phyloP scores from a whole-genome alignment of 2,888 invertebrate genomes.

The Tineola bisselliella region DNA sequence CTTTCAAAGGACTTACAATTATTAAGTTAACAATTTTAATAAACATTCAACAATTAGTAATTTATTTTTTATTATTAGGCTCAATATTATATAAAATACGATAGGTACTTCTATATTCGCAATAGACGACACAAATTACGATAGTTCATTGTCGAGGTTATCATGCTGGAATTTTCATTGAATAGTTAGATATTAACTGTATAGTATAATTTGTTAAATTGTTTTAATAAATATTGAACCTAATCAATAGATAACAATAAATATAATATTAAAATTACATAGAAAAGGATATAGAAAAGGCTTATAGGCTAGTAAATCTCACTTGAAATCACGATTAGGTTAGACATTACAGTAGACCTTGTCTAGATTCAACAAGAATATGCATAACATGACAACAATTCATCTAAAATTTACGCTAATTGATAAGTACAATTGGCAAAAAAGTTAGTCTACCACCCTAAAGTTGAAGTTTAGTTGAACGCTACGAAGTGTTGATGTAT shows the following conservation, averaged over 20 bases:
- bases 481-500: too few species aligned
- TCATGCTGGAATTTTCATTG: too few species aligned
- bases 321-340: constrained; percentile 60
- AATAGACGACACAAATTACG: too few species aligned
- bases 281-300: constrained; percentile 65
- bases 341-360: constrained; percentile 25
- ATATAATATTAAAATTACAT: constrained; percentile 57
- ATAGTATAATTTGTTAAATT: too few species aligned
- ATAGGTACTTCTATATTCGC: too few species aligned
- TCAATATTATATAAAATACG: not conserved
- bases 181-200: too few species aligned
- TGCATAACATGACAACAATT: not conserved
- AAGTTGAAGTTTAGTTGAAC: too few species aligned
- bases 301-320: constrained; percentile 50
- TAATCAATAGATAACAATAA: constrained; percentile 40
- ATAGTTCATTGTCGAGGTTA: too few species aligned
- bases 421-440: too few species aligned
- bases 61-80: not conserved
- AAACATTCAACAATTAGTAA: constrained; percentile 15
- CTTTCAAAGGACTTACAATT: not conserved
- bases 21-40: constrained; percentile 1
- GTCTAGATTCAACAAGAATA: not conserved
- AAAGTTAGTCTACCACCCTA: too few species aligned
- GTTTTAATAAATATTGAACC: not conserved
- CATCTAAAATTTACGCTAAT: not conserved